Evolutionary conservation across 2,888 invertebrate species (phyloP), one percentile per base, ranked within the genome.

Genomic region (Ptychoptera contaminata): DNA sequence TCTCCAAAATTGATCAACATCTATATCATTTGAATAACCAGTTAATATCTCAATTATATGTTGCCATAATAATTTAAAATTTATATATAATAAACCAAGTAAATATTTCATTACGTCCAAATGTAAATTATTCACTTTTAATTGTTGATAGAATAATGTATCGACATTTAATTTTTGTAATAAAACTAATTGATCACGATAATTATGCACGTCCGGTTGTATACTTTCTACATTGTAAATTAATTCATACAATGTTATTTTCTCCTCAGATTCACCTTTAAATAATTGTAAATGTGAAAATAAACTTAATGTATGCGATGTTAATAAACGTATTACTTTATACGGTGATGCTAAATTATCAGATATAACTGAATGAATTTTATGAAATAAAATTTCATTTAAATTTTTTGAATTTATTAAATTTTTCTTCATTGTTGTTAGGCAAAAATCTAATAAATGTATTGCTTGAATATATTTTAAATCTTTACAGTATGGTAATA

Each of bases 31-130:
- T 0, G 86, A 84, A 58, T 83, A 84, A 1, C 80, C 73, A 2
- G 78, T 73, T 40, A 94, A 76, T 36, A 91, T 70, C 56, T 82
- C 76, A 12, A 73, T 69, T 0, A 84, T 70, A 1, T 92, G 88
- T 49, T 84, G 81, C 94, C 94, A 94, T 0, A 96, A 61, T 11
- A 90, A 67, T 53, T 85, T 82, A 56, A 96, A 93, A 60, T 93
- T 93, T 15, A 84, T 71, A 60, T 84, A 86, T 41, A 93, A 67
- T 47, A 78, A 73, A 2, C 93, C 91, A 31, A 93, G 70, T 55
- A 93, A 71, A 55, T 84, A 90, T 48, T 79, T 72, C 15, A 96
- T 58, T 0, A 82, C 77, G 54, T 82, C 74, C 52, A 73, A 65
- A 54, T 72, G 69, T 52, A 73, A 80, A 7, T 70, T 70, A 0